Conservation (phyloP, 2,797 vertebrate species). For the Pelochelys cantorii region DNA sequence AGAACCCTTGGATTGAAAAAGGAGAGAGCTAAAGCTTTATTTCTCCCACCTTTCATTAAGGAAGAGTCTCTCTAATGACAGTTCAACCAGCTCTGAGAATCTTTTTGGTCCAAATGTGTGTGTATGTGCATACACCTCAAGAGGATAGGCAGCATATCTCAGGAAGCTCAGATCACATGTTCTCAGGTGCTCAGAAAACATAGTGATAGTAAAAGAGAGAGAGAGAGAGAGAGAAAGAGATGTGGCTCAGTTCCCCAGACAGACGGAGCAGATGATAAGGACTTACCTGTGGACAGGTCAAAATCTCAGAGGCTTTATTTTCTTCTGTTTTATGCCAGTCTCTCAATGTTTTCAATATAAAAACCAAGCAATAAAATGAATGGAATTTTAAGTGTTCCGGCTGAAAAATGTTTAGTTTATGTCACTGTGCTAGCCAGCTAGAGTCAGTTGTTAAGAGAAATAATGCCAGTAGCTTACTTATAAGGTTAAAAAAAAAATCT, state of each 20-base stretch:
- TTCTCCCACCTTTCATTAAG: neutral
- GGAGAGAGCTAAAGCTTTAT: neutral
- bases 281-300: neutral
- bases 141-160: neutral
- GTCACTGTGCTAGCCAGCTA: neutral
- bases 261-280: neutral
- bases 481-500: neutral
- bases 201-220: neutral
- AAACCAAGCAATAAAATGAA: neutral
- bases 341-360: neutral
- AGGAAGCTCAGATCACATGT: neutral
- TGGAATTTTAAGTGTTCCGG: neutral
- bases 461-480: neutral
- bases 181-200: neutral
- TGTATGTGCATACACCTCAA: neutral
- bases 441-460: neutral
- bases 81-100: rapidly evolving
- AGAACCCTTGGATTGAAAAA: neutral
- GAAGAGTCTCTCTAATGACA: neutral
- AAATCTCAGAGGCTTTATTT: neutral
- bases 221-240: neutral
- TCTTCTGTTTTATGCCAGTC: neutral
- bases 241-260: neutral
- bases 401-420: neutral
- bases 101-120: neutral